phyloP scores from a whole-genome alignment of 1,140 invertebrate genomes.

The Ericerus pela region DNA sequence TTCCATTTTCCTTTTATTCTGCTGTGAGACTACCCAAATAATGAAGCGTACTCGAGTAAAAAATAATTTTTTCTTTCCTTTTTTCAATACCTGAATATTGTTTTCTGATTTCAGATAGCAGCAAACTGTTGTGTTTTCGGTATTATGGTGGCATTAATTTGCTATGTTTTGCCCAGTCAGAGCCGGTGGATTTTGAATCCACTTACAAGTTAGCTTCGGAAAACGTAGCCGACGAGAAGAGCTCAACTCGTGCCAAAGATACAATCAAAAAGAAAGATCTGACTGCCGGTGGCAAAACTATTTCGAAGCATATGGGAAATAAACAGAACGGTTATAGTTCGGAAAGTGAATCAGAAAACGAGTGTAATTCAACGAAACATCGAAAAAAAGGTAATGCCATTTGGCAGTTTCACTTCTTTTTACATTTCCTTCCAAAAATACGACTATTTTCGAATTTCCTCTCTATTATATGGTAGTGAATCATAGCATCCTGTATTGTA shows the following conservation, averaged over 20 bases:
- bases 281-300: background rate
- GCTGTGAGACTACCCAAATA: too few species aligned
- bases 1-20: too few species aligned
- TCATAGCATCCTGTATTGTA: too few species aligned
- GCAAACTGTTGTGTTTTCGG: constrained; percentile 35
- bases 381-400: constrained; percentile 8
- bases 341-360: constrained; percentile 27
- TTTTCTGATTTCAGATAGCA: background rate
- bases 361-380: constrained; percentile 18
- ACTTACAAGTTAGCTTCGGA: constrained; percentile 21
- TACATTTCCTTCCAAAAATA: too few species aligned
- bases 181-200: constrained; percentile 30
- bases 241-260: background rate
- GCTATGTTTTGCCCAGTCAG: constrained; percentile 34
- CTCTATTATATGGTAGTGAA: too few species aligned
- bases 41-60: too few species aligned
- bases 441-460: too few species aligned
- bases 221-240: constrained; percentile 15
- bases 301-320: constrained; percentile 12
- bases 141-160: constrained; percentile 35
- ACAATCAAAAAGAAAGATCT: background rate
- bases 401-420: too few species aligned
- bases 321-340: constrained; percentile 22
- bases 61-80: too few species aligned
- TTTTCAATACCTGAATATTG: too few species aligned